Percentiles rank a stretch among this genome's conserved stretches.
Evolutionary conservation across 2,113 vertebrate species (phyloP).

Genomic region (Mus pahari): DNA sequence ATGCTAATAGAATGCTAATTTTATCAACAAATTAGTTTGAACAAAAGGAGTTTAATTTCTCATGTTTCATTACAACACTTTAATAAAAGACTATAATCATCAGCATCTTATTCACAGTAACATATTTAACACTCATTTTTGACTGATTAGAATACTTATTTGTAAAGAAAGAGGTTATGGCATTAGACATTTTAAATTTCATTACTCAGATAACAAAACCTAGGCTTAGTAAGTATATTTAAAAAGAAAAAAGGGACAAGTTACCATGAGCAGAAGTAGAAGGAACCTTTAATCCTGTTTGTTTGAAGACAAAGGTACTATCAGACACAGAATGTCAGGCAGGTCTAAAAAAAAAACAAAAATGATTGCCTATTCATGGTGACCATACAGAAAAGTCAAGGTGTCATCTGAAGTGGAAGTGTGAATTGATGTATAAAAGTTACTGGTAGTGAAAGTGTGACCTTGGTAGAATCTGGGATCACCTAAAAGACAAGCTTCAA

Average conservation of each 20-base stretch:
- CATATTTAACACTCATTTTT: constrained; percentile 20
- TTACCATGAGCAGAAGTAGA: not conserved
- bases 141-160: not conserved
- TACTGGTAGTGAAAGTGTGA: not conserved
- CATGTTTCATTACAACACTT: constrained; percentile 8
- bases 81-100: not conserved
- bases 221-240: not conserved
- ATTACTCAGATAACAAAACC: not conserved
- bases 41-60: not conserved
- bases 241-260: not conserved
- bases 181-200: not conserved
- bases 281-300: not conserved
- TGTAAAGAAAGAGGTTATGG: not conserved
- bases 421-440: not conserved
- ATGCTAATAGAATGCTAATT: not conserved
- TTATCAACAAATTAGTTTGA: not conserved
- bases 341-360: not conserved
- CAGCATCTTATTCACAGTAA: not conserved
- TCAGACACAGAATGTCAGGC: not conserved
- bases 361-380: not conserved
- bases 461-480: not conserved
- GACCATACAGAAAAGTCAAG: not conserved
- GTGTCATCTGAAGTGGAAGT: not conserved
- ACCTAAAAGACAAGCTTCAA: not conserved
- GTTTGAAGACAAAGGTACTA: not conserved